phyloP scores from a whole-genome alignment of 1,140 invertebrate species.

The Polyergus mexicanus region DNA sequence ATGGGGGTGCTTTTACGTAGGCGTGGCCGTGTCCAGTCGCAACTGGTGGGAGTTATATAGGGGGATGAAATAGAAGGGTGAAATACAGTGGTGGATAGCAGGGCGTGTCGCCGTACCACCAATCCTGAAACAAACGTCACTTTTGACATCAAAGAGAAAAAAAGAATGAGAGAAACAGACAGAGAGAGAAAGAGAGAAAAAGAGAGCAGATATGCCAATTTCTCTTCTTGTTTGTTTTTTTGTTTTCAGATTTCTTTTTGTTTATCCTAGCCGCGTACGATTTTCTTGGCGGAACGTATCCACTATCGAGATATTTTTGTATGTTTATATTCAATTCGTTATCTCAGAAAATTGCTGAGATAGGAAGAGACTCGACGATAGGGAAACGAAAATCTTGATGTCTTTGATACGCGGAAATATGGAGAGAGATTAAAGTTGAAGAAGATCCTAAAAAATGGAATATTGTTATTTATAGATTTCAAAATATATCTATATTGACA shows the following conservation, averaged over 20 bases:
- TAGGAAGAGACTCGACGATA: background rate
- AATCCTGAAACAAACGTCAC: conserved; percentile 56
- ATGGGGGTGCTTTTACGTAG: conserved; percentile 77
- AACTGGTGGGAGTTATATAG: conserved; percentile 16
- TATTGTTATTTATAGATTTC: background rate
- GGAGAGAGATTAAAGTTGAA: background rate
- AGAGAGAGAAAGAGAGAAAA: conserved; percentile 10
- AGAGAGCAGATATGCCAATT: conserved; percentile 41
- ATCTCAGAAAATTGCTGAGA: background rate
- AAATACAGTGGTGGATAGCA: conserved; percentile 56
- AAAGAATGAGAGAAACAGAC: conserved; percentile 23
- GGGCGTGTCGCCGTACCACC: conserved; percentile 76
- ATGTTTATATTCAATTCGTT: conserved; percentile 59
- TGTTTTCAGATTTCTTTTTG: conserved; percentile 41
- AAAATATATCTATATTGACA: background rate
- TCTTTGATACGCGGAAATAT: background rate
- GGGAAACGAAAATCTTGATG: conserved; percentile 13
- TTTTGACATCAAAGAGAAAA: conserved; percentile 65
- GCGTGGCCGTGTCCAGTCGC: conserved; percentile 67
- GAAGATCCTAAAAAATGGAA: background rate
- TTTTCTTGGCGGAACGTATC: conserved; percentile 49
- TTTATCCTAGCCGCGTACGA: conserved; percentile 52
- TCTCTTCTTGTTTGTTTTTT: conserved; percentile 40
- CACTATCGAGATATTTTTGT: conserved; percentile 39
- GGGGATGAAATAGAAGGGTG: conserved; percentile 9